Evolutionary conservation across 2,888 invertebrate species (phyloP), one percentile per base, ranked within the genome.

Genomic region (Drosophila neotestacea): DNA sequence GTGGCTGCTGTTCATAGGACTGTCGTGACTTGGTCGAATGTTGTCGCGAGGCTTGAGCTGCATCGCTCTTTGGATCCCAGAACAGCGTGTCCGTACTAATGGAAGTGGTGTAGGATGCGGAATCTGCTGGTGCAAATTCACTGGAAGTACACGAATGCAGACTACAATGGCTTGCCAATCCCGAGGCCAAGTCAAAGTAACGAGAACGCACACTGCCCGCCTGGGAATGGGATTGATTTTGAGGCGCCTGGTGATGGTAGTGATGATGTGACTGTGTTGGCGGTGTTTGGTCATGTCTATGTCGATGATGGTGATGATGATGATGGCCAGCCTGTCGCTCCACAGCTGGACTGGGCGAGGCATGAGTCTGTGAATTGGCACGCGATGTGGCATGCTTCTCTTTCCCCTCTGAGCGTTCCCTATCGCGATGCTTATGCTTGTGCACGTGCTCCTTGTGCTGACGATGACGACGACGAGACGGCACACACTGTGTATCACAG

Each of bases 11-110:
- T 22, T 87, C 89, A 55, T 87, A 93, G 64, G 94, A 94, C 77
- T 94, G 94, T 22, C 93, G 93, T 54, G 94, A 95, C 70, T 95
- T 95, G 2, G 94, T 94, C 32, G 83, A 83, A 9, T 70, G 83
- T 42, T 83, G 94, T 9, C 93, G 93, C 48, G 94, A 95, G 60
- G 42, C 71, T 36, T 92, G 90, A 0, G 78, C 81, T 6, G 86
- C 86, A 27, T 93, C 93, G 72, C 91, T 92, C 50, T 93, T 94
- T 1, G 93, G 93, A 81, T 97, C 97, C 96, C 97, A 97, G 90
- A 96, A 97, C 0, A 97, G 93, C 1, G 97, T 97, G 84, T 97
- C 97, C 6, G 96, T 97, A 90, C 97, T 97, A 11, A 97, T 93
- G 0, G 97, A 97, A 11, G 97, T 97, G 27, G 96, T 96, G 89